A percentile compares a stretch with the other conserved stretches of the same genome.
These are phyloP conservation scores for Alca torda DNA, from an alignment of 2,797 vertebrate species.

Conservation along the genomic window DNA sequence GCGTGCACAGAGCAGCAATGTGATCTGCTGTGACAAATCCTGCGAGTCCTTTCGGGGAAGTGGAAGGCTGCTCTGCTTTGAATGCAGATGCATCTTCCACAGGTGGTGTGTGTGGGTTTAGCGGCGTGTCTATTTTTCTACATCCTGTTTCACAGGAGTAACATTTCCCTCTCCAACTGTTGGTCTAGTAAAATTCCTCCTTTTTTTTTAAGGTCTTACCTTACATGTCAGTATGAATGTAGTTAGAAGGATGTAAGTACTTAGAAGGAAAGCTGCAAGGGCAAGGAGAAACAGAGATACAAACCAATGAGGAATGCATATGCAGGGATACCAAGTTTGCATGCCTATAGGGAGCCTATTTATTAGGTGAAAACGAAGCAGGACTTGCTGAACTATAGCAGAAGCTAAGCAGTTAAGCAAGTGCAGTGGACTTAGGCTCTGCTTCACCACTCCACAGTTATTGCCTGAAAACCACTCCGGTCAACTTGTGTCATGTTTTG, in stretches of 20 bases:
- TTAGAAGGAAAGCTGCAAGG: not conserved
- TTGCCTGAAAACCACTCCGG: not conserved
- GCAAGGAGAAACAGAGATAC: not conserved
- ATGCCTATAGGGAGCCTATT: not conserved
- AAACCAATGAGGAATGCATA: not conserved
- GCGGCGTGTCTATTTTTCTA: not conserved
- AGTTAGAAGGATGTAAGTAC: not conserved
- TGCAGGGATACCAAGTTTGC: not conserved
- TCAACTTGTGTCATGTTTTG: not conserved
- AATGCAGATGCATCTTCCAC: not conserved
- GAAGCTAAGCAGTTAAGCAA: not conserved
- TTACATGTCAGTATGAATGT: not conserved
- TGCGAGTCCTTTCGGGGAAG: not conserved
- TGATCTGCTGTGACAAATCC: conserved; percentile 22
- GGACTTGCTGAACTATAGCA: not conserved
- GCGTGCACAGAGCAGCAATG: not conserved
- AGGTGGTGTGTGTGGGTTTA: not conserved
- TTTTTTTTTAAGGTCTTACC: not conserved
- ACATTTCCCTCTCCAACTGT: not conserved
- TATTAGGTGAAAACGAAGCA: not conserved
- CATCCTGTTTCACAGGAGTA: not conserved
- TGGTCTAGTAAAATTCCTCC: not conserved
- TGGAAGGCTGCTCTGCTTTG: not conserved
- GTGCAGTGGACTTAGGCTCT: not conserved
- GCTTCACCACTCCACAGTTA: not conserved